These are phyloP conservation scores for Apodemus agrarius DNA, from an alignment of 2,797 vertebrate genomes.

Conservation along the genomic window DNA sequence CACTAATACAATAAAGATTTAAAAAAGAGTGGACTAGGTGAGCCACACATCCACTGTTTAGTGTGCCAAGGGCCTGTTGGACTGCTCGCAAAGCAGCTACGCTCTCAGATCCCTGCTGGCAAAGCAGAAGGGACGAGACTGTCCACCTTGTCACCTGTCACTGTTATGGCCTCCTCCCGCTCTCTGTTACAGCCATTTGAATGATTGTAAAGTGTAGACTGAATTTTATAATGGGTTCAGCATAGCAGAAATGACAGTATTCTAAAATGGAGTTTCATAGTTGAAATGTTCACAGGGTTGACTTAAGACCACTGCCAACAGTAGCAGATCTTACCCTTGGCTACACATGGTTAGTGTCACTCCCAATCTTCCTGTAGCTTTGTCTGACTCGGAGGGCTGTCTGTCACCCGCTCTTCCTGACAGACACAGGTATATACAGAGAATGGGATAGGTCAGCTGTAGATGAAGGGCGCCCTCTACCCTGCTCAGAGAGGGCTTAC, in stretches of 20 bases:
- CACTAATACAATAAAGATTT: background rate
- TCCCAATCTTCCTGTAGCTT: background rate
- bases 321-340: background rate
- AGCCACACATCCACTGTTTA: background rate
- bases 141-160: background rate
- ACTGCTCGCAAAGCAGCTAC: constrained; percentile 11
- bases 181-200: background rate
- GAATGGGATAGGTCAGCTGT: constrained; percentile 2
- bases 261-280: background rate
- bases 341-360: background rate
- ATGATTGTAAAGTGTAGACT: constrained; percentile 2
- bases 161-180: background rate
- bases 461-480: background rate
- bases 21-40: background rate
- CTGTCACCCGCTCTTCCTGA: too few relatives aligned
- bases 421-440: background rate
- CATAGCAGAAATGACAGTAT: background rate
- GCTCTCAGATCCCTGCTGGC: background rate
- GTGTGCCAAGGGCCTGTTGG: background rate
- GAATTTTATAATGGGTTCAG: background rate
- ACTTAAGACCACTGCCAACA: background rate
- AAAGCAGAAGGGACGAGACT: background rate
- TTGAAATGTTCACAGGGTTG: background rate
- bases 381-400: background rate
- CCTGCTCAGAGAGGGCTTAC: background rate